These are phyloP conservation scores for Ptychodera flava DNA, from an alignment of 35 echinoderm and acorn worm species.

Conservation along the genomic window DNA sequence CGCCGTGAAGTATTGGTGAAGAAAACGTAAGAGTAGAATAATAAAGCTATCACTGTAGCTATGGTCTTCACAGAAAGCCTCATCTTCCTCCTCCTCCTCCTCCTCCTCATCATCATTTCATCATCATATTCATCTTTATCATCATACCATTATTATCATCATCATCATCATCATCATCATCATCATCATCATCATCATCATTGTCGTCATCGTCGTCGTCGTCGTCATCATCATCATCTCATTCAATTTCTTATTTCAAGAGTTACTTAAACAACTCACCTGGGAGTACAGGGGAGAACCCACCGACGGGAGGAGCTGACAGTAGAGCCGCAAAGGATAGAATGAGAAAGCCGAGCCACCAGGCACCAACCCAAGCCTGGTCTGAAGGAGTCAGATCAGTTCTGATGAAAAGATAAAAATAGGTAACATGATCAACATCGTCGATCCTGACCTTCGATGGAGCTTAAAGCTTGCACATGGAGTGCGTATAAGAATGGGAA, in stretches of 20 bases:
- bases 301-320: slow-evolving; percentile 38
- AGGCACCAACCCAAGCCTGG: slow-evolving; percentile 84
- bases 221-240: slow-evolving; percentile 15
- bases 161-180: slow-evolving; percentile 19
- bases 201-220: background rate
- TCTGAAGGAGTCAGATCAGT: slow-evolving; percentile 48
- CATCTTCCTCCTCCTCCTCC: slow-evolving; percentile 6
- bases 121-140: too few species aligned
- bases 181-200: slow-evolving; percentile 19
- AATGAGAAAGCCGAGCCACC: slow-evolving; percentile 87
- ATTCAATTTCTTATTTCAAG: too few species aligned
- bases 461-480: too few species aligned
- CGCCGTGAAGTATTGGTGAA: too few species aligned
- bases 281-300: slow-evolving; percentile 68
- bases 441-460: too few species aligned
- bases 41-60: too few species aligned
- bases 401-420: too few species aligned
- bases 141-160: slow-evolving; percentile 12
- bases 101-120: background rate
- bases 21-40: too few species aligned
- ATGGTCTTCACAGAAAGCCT: too few species aligned
- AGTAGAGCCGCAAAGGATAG: slow-evolving; percentile 34
- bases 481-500: too few species aligned
- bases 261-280: too few species aligned
- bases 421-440: too few species aligned